Base-by-base conservation (phyloP, 1,140 invertebrate species). In the Hirudo medicinalis region DNA sequence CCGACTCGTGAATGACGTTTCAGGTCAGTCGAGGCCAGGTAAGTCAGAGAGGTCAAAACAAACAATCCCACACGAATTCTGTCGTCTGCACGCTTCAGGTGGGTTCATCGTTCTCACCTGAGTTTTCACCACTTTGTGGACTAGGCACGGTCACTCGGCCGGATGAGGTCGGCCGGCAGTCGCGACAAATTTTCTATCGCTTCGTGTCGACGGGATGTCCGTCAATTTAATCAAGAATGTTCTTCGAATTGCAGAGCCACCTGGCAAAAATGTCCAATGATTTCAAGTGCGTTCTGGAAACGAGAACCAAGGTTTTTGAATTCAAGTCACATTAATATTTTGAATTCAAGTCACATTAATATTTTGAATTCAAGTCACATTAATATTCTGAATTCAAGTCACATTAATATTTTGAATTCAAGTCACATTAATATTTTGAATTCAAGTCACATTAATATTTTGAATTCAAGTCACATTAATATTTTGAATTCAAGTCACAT, bases 221-320 rank as follows among this genome's bases (percentile, higher is more conserved):
- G 2, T 3, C 2, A 36, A 36, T 17, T 49, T 49, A 11, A 49
- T 49, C n/a, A n/a, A n/a, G n/a, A n/a, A 17, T 60, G 49, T 55
- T 36, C 54, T 71, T 73, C 72, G 96, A 3, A 85, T 97, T 74
- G 88, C 94, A 99, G 83, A 95, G 94, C 13, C 92, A 96, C 81
- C 83, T 99, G 75, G 95, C 94, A 29, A 89, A 88, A 74, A 97
- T 99, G 89, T 96, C 94, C 13, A 94, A 90, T 76, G 90, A 95
- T 80, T 99, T 98, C 79, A 95, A 97, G 84, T 89, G 89, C 83
- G 90, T 94, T 60, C 83, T 94, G 40, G 91, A 94, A 86, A 89
- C 92, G 25, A 84, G 92, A 78, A 90, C 89, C n/a, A 88, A 91
- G 82, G 88, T 89, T 80, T 77, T 11, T 9, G 13, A 5, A 17